These are phyloP conservation scores for Manis crassicaudata DNA, from an alignment of 2,797 vertebrate genomes.

Conservation along the genomic window DNA sequence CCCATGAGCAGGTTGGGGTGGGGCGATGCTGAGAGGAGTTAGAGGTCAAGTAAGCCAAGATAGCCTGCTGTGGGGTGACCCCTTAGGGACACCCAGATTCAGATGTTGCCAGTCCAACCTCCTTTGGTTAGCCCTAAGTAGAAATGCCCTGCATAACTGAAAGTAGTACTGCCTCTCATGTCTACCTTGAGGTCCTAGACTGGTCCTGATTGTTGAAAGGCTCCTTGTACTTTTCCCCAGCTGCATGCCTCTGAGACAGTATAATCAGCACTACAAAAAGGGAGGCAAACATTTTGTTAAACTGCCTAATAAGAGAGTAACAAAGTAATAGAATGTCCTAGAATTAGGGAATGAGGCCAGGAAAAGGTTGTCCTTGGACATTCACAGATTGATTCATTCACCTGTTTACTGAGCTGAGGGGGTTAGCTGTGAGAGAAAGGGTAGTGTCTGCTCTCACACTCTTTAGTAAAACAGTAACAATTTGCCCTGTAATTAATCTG, in stretches of 20 bases:
- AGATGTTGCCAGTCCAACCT: neutral
- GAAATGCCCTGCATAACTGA: neutral
- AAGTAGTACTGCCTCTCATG: neutral
- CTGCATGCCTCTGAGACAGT: neutral
- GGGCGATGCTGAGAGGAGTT: neutral
- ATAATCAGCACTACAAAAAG: neutral
- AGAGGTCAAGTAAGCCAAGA: neutral
- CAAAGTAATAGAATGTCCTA: neutral
- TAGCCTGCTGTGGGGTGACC: neutral
- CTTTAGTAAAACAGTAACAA: neutral
- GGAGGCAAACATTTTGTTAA: neutral
- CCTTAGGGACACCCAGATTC: neutral
- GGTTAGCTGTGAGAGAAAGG: neutral
- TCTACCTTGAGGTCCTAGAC: neutral
- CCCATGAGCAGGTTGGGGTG: neutral
- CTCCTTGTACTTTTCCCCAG: neutral
- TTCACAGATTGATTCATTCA: neutral
- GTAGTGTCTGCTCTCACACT: neutral
- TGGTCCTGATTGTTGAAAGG: neutral
- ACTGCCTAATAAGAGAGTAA: neutral
- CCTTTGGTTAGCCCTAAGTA: neutral
- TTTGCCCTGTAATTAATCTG: neutral
- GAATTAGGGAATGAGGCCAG: neutral
- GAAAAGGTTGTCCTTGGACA: neutral
- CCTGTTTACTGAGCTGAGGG: neutral